A percentile compares a stretch with the other conserved stretches of the same genome.
These are phyloP conservation scores for Psephotus haematonotus DNA, from an alignment of 2,113 vertebrate genomes.

Conservation along the genomic window DNA sequence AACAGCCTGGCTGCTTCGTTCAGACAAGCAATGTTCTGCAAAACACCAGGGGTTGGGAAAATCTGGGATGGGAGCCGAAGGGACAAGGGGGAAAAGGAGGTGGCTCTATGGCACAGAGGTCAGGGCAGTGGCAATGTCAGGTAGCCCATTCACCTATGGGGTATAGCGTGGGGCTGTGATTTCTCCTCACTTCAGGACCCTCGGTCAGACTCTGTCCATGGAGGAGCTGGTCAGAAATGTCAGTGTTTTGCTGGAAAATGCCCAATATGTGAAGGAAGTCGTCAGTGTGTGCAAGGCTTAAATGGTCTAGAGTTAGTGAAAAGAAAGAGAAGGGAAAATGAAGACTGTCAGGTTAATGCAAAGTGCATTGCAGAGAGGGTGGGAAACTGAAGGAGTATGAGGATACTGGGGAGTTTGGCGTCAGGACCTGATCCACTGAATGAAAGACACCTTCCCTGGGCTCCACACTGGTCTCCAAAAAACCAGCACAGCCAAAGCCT, in stretches of 20 bases:
- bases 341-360: background rate
- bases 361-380: background rate
- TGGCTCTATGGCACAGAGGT: background rate
- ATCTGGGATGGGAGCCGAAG: background rate
- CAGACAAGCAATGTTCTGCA: background rate
- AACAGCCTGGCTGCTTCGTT: background rate
- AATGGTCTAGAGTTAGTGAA: background rate
- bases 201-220: rapidly evolving
- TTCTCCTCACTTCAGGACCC: background rate
- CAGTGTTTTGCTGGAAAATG: background rate
- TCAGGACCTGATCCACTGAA: background rate
- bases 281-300: background rate
- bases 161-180: background rate
- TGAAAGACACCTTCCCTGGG: background rate
- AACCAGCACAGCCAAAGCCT: background rate
- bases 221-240: background rate
- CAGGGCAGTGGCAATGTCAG: background rate
- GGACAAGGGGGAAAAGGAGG: no score
- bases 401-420: background rate
- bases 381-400: background rate
- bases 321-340: background rate
- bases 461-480: background rate
- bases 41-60: background rate
- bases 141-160: background rate
- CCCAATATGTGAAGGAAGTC: background rate